Conservation (phyloP, 2,113 vertebrate genomes). For the Nycticorax nycticorax region DNA sequence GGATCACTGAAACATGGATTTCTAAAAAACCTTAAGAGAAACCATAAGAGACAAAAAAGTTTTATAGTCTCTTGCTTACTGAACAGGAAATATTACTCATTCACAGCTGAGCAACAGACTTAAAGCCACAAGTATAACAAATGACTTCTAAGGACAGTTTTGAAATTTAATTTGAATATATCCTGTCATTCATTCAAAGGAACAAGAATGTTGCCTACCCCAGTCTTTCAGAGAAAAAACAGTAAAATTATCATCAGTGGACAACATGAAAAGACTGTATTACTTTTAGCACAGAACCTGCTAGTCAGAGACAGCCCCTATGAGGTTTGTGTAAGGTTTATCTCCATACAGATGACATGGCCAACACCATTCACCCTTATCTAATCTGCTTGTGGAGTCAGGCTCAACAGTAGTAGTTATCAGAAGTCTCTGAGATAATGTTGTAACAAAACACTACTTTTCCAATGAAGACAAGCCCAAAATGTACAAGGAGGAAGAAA, state of each 20-base stretch:
- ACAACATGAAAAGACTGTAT: neutral
- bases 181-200: neutral
- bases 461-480: neutral
- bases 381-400: neutral
- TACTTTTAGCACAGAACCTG: neutral
- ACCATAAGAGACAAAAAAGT: neutral
- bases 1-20: neutral
- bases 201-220: neutral
- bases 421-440: neutral
- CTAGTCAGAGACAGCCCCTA: neutral
- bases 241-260: neutral
- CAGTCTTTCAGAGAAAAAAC: neutral
- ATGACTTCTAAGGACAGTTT: neutral
- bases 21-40: neutral
- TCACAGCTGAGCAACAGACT: neutral
- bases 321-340: neutral
- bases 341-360: fast-evolving
- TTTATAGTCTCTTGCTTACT: neutral
- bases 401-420: neutral
- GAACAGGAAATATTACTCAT: neutral
- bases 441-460: neutral
- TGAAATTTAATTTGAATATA: neutral
- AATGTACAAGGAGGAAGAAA: neutral
- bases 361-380: neutral
- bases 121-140: neutral